phyloP scores from a whole-genome alignment of 2,797 vertebrate species.

The Scolopax rusticola region DNA sequence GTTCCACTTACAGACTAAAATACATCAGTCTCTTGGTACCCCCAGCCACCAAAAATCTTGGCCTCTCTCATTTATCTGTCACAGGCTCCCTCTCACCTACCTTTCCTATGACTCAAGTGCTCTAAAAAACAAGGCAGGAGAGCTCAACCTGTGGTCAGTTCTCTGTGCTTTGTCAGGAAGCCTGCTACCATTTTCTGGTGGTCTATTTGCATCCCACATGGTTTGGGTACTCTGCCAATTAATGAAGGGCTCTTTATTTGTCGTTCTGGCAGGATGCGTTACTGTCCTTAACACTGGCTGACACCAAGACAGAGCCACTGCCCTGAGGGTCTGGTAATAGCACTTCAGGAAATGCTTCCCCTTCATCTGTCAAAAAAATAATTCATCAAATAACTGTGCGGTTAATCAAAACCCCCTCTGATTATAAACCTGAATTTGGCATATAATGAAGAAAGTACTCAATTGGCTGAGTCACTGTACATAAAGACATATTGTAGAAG shows the following conservation, averaged over 20 bases:
- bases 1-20: not conserved
- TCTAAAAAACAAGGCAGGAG: not conserved
- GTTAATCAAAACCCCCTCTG: not conserved
- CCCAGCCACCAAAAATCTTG: not conserved
- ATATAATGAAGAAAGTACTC: not conserved
- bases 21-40: not conserved
- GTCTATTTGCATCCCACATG: not conserved
- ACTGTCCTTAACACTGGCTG: not conserved
- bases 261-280: not conserved
- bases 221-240: not conserved
- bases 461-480: constrained; percentile 1
- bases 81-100: not conserved
- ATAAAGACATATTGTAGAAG: not conserved
- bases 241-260: not conserved
- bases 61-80: not conserved
- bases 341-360: constrained; percentile 31
- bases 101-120: not conserved
- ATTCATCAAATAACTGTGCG: not conserved
- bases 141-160: rapidly evolving
- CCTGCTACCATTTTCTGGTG: not conserved
- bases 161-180: not conserved
- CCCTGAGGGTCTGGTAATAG: not conserved
- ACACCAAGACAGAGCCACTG: not conserved
- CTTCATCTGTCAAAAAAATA: constrained; percentile 30
- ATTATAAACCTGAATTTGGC: not conserved